Conservation (phyloP, 1,140 invertebrate species). For the Trichonephila inaurata region DNA sequence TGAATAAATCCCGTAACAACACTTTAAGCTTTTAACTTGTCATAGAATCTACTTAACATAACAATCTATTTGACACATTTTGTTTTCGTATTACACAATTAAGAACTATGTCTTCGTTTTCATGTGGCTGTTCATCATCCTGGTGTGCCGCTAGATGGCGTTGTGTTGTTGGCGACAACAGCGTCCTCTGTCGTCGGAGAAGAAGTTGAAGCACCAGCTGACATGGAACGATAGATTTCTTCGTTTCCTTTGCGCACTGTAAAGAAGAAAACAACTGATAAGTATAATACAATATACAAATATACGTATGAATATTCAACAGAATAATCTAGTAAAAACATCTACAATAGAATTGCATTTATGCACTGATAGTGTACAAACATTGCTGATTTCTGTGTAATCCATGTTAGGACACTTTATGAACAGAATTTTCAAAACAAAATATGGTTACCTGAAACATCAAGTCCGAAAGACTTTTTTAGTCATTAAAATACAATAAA, state of each 20-base stretch:
- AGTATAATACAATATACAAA: neutral
- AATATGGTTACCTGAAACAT: no score
- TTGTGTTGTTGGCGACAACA: constrained; percentile 53
- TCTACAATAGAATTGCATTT: no score
- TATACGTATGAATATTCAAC: no score
- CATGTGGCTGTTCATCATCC: constrained; percentile 69
- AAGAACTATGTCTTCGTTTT: constrained; percentile 61
- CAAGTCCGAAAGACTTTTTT: no score
- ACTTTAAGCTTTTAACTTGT: constrained; percentile 60
- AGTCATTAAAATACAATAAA: no score
- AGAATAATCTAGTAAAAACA: no score
- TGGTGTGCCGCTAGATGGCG: constrained; percentile 62
- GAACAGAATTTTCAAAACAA: no score
- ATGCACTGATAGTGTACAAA: no score
- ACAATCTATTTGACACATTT: constrained; percentile 74
- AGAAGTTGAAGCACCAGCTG: constrained; percentile 74
- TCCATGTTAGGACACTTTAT: no score
- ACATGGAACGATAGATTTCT: constrained; percentile 74
- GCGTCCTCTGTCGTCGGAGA: constrained; percentile 68
- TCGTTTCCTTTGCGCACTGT: constrained; percentile 68
- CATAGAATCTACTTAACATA: constrained; percentile 70
- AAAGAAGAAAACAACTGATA: neutral
- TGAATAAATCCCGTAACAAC: constrained; percentile 61
- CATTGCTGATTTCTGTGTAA: no score
- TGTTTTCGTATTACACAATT: constrained; percentile 52